phyloP scores from a whole-genome alignment of 2,113 vertebrate genomes.

The Lampris megalopsis region DNA sequence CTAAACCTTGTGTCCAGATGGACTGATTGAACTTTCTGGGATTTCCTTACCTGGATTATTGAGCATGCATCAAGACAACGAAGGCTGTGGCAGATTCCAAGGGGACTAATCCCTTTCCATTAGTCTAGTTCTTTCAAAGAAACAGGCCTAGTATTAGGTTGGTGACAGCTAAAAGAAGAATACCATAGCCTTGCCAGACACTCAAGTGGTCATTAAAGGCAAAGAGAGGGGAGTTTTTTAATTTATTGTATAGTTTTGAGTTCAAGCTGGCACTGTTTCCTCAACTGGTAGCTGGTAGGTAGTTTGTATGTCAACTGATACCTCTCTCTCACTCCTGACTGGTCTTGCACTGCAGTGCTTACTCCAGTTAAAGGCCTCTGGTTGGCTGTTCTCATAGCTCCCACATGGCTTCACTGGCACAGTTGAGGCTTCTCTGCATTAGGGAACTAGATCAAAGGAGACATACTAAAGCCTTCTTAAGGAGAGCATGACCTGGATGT shows the following conservation, averaged over 20 bases:
- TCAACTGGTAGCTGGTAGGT: not conserved
- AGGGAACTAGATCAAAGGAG: constrained; percentile 67
- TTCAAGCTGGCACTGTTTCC: not conserved
- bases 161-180: constrained; percentile 34
- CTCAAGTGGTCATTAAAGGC: constrained; percentile 41
- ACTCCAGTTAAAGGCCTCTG: constrained; percentile 15
- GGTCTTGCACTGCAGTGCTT: constrained; percentile 32
- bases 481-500: constrained; percentile 61
- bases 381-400: constrained; percentile 41
- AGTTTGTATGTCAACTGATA: not conserved
- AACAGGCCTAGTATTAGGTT: constrained; percentile 17
- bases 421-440: constrained; percentile 42
- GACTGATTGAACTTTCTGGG: no score
- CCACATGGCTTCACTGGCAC: constrained; percentile 62
- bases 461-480: constrained; percentile 34
- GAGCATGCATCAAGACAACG: no score
- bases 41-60: no score
- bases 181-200: constrained; percentile 31
- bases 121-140: constrained; percentile 29
- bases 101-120: constrained; percentile 56
- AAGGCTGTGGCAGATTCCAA: constrained; percentile 32
- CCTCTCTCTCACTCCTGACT: constrained; percentile 12
- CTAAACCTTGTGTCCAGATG: no score
- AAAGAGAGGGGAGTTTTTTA: constrained; percentile 29
- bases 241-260: constrained; percentile 37